Evolutionary conservation across 2,888 invertebrate species (phyloP).

Genomic region (Rosalia funebris): DNA sequence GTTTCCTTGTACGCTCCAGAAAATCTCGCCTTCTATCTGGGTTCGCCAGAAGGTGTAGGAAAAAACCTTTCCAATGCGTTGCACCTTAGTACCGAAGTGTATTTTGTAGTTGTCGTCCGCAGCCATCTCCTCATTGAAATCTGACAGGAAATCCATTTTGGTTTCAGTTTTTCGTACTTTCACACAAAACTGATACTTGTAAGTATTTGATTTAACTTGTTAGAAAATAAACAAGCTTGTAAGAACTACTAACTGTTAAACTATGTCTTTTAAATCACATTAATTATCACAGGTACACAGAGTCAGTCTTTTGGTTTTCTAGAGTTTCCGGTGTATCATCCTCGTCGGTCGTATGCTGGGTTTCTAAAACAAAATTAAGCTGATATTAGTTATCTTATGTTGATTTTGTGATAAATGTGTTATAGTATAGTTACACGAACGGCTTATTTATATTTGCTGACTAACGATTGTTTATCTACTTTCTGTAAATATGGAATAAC

Average conservation of each 20-base stretch:
- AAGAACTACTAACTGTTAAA: constrained; percentile 3
- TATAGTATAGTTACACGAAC: not conserved
- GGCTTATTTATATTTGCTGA: constrained; percentile 6
- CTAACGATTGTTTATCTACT: not conserved
- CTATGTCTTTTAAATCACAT: constrained; percentile 20
- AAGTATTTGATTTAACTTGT: not conserved
- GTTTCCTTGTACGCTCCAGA: constrained; percentile 62
- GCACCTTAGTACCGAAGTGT: constrained; percentile 55
- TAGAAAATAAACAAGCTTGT: not conserved
- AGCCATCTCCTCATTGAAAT: constrained; percentile 49
- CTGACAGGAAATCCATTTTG: constrained; percentile 49
- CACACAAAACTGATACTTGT: not conserved
- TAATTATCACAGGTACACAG: constrained; percentile 21
- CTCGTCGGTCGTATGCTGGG: not conserved
- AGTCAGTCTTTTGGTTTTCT: constrained; percentile 22
- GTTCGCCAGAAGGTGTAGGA: constrained; percentile 62
- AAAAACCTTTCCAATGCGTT: constrained; percentile 57
- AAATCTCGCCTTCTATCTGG: constrained; percentile 57
- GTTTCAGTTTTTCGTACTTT: too few species aligned
- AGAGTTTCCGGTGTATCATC: constrained; percentile 9
- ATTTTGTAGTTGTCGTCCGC: constrained; percentile 53
- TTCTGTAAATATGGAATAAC: not conserved
- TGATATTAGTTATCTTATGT: constrained; percentile 14
- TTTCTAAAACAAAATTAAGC: constrained; percentile 9
- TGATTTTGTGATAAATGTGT: constrained; percentile 8